A percentile compares a stretch with the other conserved stretches of the same genome.
Conservation (phyloP, 2,888 invertebrate genomes). For the Xestia rhomboidea region DNA sequence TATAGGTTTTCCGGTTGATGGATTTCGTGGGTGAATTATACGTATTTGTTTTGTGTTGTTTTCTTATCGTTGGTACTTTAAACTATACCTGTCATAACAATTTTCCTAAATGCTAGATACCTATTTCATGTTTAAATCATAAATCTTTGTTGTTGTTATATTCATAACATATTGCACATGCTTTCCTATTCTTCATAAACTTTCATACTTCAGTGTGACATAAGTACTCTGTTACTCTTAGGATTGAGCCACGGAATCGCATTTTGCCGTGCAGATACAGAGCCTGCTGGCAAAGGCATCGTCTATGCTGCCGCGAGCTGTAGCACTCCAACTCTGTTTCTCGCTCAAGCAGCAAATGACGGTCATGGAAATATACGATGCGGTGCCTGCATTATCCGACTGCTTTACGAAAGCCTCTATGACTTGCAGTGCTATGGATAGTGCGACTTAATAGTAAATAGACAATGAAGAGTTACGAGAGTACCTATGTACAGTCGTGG, state of each 20-base stretch:
- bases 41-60: not conserved
- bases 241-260: not conserved
- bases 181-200: not conserved
- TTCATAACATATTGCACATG: not conserved
- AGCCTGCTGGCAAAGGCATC: not conserved
- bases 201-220: not conserved
- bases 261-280: conserved; percentile 1
- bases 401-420: not conserved
- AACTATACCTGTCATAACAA: not conserved
- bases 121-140: not conserved
- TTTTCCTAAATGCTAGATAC: too few species aligned
- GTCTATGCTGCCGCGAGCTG: not conserved
- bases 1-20: conserved; percentile 20
- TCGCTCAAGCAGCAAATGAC: not conserved
- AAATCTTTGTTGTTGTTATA: not conserved
- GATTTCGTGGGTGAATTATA: conserved; percentile 5
- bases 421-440: not conserved
- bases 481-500: too few species aligned
- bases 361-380: not conserved
- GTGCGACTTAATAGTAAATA: not conserved
- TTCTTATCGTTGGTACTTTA: not conserved
- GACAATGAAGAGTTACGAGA: conserved; percentile 15
- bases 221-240: not conserved
- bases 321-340: not conserved
- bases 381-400: not conserved